Evolutionary conservation across 2,888 invertebrate species (phyloP).

Genomic region (Shargacucullia verbasci): DNA sequence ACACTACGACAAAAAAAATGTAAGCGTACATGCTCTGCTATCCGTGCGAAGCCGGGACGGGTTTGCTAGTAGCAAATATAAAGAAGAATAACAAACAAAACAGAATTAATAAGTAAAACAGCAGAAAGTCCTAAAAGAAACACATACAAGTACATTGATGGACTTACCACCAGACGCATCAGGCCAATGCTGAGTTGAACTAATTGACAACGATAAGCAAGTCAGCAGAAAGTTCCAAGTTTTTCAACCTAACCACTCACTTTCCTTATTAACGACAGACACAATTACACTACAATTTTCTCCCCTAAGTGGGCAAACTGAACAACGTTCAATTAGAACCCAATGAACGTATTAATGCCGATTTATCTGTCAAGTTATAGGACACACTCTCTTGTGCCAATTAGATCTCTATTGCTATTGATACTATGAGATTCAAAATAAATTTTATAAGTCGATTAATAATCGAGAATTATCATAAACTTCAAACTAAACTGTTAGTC

Average conservation of each 20-base stretch:
- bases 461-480: not conserved
- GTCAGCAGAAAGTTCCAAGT: conserved; percentile 7
- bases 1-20: too few relatives aligned
- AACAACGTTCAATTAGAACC: conserved; percentile 57
- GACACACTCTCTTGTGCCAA: conserved; percentile 55
- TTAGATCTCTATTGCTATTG: conserved; percentile 45
- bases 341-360: conserved; percentile 56
- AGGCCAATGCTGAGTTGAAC: too few relatives aligned
- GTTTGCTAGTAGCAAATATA: too few relatives aligned
- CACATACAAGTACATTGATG: too few relatives aligned
- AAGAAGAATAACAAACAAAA: too few relatives aligned
- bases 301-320: conserved; percentile 28
- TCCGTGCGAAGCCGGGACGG: too few relatives aligned
- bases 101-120: too few relatives aligned
- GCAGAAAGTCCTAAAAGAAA: too few relatives aligned
- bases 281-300: conserved; percentile 50
- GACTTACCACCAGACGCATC: too few relatives aligned
- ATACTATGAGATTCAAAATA: conserved; percentile 10
- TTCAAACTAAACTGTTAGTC: too few relatives aligned
- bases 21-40: too few relatives aligned
- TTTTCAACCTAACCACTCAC: conserved; percentile 30
- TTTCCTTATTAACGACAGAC: conserved; percentile 33
- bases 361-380: conserved; percentile 56
- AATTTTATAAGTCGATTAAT: not conserved
- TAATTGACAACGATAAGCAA: not conserved